These are phyloP conservation scores for Apus apus DNA, from an alignment of 2,113 vertebrate species.

Conservation along the genomic window DNA sequence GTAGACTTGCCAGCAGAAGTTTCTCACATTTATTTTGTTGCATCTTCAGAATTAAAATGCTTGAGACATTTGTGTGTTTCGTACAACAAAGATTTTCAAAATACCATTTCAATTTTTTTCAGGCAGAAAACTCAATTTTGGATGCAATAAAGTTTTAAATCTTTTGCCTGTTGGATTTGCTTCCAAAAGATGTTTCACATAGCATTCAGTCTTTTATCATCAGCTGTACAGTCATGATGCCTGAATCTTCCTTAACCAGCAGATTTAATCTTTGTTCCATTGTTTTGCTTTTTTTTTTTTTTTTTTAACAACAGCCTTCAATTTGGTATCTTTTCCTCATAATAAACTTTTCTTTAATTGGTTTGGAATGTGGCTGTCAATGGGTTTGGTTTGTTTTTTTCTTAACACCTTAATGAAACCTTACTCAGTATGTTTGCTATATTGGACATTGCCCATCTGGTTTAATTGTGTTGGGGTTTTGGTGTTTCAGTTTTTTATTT, in stretches of 20 bases:
- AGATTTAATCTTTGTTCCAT: slow-evolving; percentile 38
- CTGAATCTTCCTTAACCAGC: slow-evolving; percentile 65
- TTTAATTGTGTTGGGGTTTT: background rate
- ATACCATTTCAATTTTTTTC: slow-evolving; percentile 41
- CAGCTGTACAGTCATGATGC: slow-evolving; percentile 48
- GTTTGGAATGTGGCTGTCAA: background rate
- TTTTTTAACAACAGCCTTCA: background rate
- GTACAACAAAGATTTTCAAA: slow-evolving; percentile 43
- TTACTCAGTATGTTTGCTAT: background rate
- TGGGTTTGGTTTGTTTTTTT: background rate
- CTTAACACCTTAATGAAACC: background rate
- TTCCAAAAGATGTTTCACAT: slow-evolving; percentile 17
- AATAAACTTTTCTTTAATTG: background rate
- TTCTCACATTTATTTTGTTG: slow-evolving; percentile 38
- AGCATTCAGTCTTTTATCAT: background rate
- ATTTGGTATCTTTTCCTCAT: background rate
- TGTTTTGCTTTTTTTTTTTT: background rate
- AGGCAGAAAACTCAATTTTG: slow-evolving; percentile 19
- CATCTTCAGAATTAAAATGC: slow-evolving; percentile 28
- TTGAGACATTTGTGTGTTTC: slow-evolving; percentile 38
- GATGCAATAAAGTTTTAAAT: slow-evolving; percentile 71
- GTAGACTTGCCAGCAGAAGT: slow-evolving; percentile 36
- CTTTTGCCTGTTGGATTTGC: slow-evolving; percentile 33
- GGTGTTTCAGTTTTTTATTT: background rate
- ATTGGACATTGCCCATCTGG: background rate